Evolutionary conservation across 2,113 vertebrate species (phyloP), one percentile per base, ranked within the genome.

Genomic region (Larimichthys polyactis): DNA sequence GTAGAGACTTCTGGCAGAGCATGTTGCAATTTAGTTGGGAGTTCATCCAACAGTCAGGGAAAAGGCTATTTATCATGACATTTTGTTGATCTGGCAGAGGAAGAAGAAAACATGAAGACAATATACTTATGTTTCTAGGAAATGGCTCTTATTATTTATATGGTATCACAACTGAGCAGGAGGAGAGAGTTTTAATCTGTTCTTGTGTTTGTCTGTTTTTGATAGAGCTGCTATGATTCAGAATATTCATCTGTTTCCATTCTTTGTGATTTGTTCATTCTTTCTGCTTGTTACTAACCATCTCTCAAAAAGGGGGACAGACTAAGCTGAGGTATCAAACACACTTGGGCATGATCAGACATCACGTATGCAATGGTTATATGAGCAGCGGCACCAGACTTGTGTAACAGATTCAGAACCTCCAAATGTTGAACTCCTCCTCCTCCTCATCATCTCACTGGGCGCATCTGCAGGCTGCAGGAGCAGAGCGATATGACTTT

Each of bases 341-440:
- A 49, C 66, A 49, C 66, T 73, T 67, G 71, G 51, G 60, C 49
- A 64, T 36, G 57, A 78, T 66, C 65, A 78, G 22, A 71, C 76
- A 51, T 75, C 73, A 69, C 54, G 71, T 83, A 83, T 75, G 36
- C 81, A 78, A 49, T 71, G 78, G 89, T 93, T 94, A 90, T 78
- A 83, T 86, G 90, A 95, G 82, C 71, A 78, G 40, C 81, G 73
- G 74, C 52, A 75, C 5, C 66, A 84, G 70, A 86, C 83, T 93
- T 91, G 87, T 92, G 58, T 88, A 93, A 87, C 84, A 74, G 77
- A 82, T 87, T 85, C 81, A 90, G 52, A 90, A 86, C 87, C 84
- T 84, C 55, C 84, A 78, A 85, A 81, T 75, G 75, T 74, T 71
- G 82, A 91, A 90, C 95, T 95, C 94, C 94, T 93, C 94, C 95